phyloP scores from a whole-genome alignment of 2,797 vertebrate species.

The Leontopithecus rosalia region DNA sequence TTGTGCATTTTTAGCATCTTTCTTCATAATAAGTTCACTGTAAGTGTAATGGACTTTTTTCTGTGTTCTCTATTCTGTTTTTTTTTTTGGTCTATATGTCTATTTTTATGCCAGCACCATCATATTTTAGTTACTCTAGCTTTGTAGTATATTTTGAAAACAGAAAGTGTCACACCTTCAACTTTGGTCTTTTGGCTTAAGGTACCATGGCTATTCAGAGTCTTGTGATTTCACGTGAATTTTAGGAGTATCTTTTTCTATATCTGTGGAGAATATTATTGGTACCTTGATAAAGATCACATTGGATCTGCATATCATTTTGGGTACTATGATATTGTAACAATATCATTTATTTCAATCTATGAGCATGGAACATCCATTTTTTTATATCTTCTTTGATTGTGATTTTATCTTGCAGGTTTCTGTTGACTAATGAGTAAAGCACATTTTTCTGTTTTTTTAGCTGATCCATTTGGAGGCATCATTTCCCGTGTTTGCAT shows the following conservation, averaged over 20 bases:
- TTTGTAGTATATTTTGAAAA: not conserved
- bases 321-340: not conserved
- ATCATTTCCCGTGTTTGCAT: not conserved
- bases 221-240: not conserved
- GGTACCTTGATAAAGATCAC: not conserved
- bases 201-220: not conserved
- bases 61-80: not conserved
- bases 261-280: not conserved
- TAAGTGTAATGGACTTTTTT: not conserved
- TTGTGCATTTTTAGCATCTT: not conserved
- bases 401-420: not conserved
- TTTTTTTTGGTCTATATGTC: not conserved
- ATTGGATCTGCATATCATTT: not conserved
- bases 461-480: not conserved
- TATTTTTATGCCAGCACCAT: not conserved
- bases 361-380: not conserved
- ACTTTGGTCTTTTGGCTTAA: not conserved
- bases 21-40: not conserved
- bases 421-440: not conserved
- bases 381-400: not conserved
- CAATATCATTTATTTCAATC: not conserved
- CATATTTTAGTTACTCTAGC: not conserved
- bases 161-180: not conserved
- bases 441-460: not conserved
- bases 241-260: not conserved